Conservation (phyloP, 2,888 invertebrate species). For the Marronus borbonicus region DNA sequence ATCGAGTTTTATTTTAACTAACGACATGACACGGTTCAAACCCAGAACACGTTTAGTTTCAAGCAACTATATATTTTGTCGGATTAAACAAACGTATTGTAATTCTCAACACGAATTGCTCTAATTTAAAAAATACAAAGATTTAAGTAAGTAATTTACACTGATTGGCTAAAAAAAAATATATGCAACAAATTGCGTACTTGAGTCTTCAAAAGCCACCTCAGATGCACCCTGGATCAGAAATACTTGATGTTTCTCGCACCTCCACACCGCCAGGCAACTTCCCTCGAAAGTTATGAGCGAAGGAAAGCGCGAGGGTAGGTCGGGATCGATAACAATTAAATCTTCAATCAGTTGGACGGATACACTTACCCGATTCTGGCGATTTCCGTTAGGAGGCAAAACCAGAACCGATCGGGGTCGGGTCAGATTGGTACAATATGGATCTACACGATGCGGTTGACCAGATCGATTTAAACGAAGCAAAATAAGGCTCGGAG, state of each 20-base stretch:
- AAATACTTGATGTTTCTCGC: too few relatives aligned
- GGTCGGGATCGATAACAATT: conserved; percentile 41
- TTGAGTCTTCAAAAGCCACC: too few relatives aligned
- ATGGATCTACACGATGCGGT: conserved; percentile 29
- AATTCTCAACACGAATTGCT: too few relatives aligned
- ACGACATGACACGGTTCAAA: too few relatives aligned
- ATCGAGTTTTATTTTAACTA: too few relatives aligned
- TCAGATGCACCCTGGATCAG: too few relatives aligned
- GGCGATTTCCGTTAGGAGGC: conserved; percentile 11
- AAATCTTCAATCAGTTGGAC: conserved; percentile 38
- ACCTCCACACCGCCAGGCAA: not conserved
- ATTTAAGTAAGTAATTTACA: too few relatives aligned
- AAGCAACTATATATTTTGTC: too few relatives aligned
- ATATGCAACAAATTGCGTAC: not conserved
- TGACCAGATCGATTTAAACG: conserved; percentile 20
- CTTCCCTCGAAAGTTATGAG: conserved; percentile 14
- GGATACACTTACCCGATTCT: conserved; percentile 41
- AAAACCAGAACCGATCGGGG: conserved; percentile 12
- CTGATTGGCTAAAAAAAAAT: not conserved
- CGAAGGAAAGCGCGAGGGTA: not conserved
- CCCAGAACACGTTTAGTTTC: too few relatives aligned
- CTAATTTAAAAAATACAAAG: too few relatives aligned
- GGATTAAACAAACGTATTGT: too few relatives aligned
- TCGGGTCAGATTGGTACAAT: conserved; percentile 14
- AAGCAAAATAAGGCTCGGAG: not conserved